These are phyloP conservation scores for Alectura lathami DNA, from an alignment of 2,113 vertebrate species.

Conservation along the genomic window DNA sequence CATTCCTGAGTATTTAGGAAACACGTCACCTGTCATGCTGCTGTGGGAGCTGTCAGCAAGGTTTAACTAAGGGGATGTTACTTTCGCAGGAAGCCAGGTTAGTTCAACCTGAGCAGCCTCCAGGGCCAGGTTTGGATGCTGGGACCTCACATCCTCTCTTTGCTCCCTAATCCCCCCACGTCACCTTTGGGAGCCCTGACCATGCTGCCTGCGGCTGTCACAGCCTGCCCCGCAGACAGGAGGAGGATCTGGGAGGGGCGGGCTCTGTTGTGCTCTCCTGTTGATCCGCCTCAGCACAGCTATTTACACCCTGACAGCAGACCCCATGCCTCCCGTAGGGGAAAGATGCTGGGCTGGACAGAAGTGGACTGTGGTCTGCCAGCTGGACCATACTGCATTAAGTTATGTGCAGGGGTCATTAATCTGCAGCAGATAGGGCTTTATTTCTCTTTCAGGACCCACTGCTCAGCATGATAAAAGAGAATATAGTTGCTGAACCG, in stretches of 20 bases:
- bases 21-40: neutral
- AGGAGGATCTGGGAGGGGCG: neutral
- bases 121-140: neutral
- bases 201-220: neutral
- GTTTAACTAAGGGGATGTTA: neutral
- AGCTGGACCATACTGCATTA: neutral
- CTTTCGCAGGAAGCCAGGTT: neutral
- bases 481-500: neutral
- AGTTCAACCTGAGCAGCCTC: neutral
- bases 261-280: neutral
- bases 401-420: neutral
- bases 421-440: neutral
- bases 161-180: fast-evolving
- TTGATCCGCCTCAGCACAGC: neutral
- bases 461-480: neutral
- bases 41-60: neutral
- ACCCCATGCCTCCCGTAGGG: neutral
- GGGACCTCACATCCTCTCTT: neutral
- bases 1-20: neutral
- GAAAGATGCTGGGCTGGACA: neutral
- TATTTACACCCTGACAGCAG: neutral
- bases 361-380: neutral
- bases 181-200: neutral
- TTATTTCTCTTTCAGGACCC: neutral
- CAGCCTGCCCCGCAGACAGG: neutral